Evolutionary conservation across 2,888 invertebrate genomes (phyloP), one percentile per base, ranked within the genome.

Genomic region (Drosophila lacicola): DNA sequence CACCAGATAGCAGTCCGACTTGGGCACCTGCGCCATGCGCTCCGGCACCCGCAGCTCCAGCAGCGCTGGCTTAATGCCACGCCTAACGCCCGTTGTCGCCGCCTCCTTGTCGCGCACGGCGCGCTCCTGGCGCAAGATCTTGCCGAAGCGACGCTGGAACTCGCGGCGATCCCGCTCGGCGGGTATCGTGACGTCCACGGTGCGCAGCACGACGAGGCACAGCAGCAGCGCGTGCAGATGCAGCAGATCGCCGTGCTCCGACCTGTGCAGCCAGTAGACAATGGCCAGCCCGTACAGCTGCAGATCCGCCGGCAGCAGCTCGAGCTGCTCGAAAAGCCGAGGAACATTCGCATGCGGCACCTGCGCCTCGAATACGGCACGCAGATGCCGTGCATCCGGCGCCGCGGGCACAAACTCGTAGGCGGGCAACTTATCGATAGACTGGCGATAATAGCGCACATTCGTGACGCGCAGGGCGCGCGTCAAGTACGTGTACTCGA

Each of bases 211-310:
- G 0, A 92, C 89, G 2, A 91, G 62, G 11, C 91, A 90, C 10
- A 93, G 70, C 0, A 93, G 62, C 5, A 92, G 54, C 1, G 91
- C 75, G 50, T 92, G 90, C 14, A 92, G 54, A 56, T 92, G 92
- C 4, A 89, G 39, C 17, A 89, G 25, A 68, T 92, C 91, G 8
- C 82, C 87, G 56, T 90, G 86, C 29, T 88, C 72, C 0, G 91
- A 91, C 13, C 89, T 88, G 55, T 90, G 89, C 11, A 91, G 64
- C 92, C 92, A 92, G 67, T 90, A 92, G 21, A 92, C 79, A 39
- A 92, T 84, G 2, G 92, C 79, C 14, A 92, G 70, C 4, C 91
- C 88, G 55, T 92, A 92, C 0, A 92, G 47, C 42, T 80, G 86
- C 10, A 92, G 62, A 50, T 91, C 88, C 25, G 66, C 39, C 0